These are phyloP conservation scores for Sebastes steindachneri DNA, from an alignment of 2,797 vertebrate species.

Conservation along the genomic window DNA sequence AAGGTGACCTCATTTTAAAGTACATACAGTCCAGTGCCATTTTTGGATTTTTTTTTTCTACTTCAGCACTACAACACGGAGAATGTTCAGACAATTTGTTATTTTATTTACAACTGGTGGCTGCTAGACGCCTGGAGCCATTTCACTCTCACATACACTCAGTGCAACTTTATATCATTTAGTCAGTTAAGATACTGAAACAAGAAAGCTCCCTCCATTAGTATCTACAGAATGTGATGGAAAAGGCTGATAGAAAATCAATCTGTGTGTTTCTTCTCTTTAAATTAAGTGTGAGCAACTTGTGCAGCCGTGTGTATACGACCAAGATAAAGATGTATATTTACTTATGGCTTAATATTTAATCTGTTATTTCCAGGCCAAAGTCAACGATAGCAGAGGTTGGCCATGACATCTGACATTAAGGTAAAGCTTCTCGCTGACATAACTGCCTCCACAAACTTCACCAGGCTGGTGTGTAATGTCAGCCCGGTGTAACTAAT, in stretches of 20 bases:
- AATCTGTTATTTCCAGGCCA: constrained; percentile 67
- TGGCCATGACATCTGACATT: constrained; percentile 73
- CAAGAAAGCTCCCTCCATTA: not conserved
- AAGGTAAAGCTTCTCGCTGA: constrained; percentile 57
- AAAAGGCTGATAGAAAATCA: not conserved
- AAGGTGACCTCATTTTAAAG: constrained; percentile 69
- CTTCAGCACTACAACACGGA: not conserved
- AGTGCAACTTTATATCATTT: not conserved
- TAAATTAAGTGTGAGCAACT: not conserved
- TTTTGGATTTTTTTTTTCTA: not conserved
- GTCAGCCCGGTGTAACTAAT: constrained; percentile 59
- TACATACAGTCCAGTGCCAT: not conserved
- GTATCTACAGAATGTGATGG: not conserved
- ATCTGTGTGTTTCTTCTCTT: not conserved
- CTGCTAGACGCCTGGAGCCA: not conserved
- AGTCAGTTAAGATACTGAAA: not conserved
- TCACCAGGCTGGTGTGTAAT: constrained; percentile 55
- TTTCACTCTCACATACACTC: not conserved
- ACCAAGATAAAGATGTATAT: constrained; percentile 17
- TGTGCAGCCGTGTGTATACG: not conserved
- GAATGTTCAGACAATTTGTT: not conserved
- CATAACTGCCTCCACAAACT: constrained; percentile 25
- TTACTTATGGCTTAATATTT: constrained; percentile 16
- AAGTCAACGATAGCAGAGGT: constrained; percentile 70
- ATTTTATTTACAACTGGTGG: not conserved